Base-by-base conservation (phyloP, 2,113 vertebrate species). In the Ranitomeya imitator region DNA sequence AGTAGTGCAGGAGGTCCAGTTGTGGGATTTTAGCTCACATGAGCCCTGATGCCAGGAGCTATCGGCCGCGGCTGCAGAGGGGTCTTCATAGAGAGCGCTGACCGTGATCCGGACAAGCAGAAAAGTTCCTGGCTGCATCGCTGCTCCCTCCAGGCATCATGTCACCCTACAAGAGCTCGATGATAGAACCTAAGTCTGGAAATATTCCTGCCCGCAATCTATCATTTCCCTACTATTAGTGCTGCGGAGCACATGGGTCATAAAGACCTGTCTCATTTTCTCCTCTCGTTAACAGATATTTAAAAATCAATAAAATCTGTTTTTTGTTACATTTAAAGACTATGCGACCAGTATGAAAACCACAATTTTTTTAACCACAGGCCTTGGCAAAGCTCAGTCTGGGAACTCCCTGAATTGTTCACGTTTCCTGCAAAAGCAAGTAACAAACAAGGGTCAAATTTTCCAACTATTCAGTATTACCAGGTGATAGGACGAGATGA, bases 241-340 rank as follows among this genome's bases (percentile, higher is more conserved):
- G 52, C 31, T 19, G 77, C 11, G 52, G 61, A 86, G 63, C 21
- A 54, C 65, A 79, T 21, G 61, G 76, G 63, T 12, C 52, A 71
- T 71, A 87, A 80, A 86, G 71, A 86, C 54, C 78, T 7, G 21
- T 81, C 80, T 63, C 55, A 76, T 76, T 88, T 84, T 84, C 71
- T 51, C 54, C 71, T 57, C 80, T 88, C 87, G 69, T 83, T 83
- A 78, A 83, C 87, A 78, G 69, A 78, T 88, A 88, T 88, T 83
- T 83, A 83, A 63, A 76, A 65, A 83, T 88, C 80, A 76, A 83
- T 88, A 77, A 83, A 84, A 83, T 78, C 21, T 88, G 87, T 67
- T 88, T 83, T 88, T 71, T 67, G 87, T 88, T 88, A 88, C n/a
- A 84, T 84, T 76, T 77, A 88, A 78, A 84, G 87, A 83, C 87